Evolutionary conservation across 1,140 invertebrate species (phyloP).

Genomic region (Dryas iulia): DNA sequence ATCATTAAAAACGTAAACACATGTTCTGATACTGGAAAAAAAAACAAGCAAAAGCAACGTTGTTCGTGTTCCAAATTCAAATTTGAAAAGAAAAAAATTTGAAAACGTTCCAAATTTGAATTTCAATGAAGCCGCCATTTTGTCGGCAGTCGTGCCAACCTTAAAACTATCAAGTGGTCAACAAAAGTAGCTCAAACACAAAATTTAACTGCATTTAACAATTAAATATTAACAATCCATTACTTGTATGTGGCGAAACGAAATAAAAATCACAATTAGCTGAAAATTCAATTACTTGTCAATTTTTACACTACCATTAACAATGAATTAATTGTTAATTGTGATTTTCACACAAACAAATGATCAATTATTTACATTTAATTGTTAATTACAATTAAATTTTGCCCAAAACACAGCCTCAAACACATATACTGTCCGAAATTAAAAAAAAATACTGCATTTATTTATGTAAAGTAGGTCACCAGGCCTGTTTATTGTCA

Average conservation of each 20-base stretch:
- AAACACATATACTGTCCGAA: constrained; percentile 42
- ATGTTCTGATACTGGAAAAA: neutral
- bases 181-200: constrained; percentile 32
- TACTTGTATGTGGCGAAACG: no score
- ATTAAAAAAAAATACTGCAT: constrained; percentile 69
- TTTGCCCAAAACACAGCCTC: constrained; percentile 31
- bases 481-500: constrained; percentile 75
- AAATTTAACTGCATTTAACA: no score
- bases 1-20: neutral
- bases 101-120: neutral
- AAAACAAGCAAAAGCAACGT: neutral
- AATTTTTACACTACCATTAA: no score
- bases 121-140: neutral
- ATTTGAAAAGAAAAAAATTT: neutral
- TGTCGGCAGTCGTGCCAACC: constrained; percentile 11
- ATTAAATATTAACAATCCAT: no score
- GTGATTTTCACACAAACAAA: no score
- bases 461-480: constrained; percentile 55
- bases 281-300: no score
- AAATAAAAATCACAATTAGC: no score
- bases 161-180: constrained; percentile 30
- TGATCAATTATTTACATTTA: no score
- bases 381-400: no score
- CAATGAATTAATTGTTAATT: no score
- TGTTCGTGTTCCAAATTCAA: neutral